Evolutionary conservation across 2,113 vertebrate genomes (phyloP), one percentile per base, ranked within the genome.

Genomic region (Neodon shergylaensis): DNA sequence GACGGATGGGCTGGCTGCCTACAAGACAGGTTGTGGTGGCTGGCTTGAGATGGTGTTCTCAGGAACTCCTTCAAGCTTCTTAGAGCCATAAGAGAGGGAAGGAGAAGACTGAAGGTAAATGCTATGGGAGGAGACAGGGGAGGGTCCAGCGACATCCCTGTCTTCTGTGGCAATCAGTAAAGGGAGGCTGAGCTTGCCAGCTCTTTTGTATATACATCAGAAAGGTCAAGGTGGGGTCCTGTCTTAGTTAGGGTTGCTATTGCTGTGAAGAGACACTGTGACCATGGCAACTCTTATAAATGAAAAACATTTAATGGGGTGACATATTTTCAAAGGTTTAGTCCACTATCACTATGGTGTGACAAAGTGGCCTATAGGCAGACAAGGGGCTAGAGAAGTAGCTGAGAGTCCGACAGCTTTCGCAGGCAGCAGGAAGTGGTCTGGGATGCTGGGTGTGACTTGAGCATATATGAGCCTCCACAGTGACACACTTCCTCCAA

Each of bases 111-210:
- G n/a, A 36, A 73, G 58, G 9, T 17, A 39, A 61, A 66, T 13
- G 10, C 31, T 7, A 28, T 16, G 2, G 1, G 24, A 54, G 42
- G 24, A 1, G 0, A 1, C 3, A 36, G 31, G 24, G 74, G 24
- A 39, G 72, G 54, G 83, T 19, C 66, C 77, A 26, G 39, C 3
- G 11, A 22, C 19, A 42, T 52, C 14, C 19, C 14, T 9, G 47
- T 36, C 22, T 68, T 52, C 44, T 7, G 3, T 31, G 42, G n/a
- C 22, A 21, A 39, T 47, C 52, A 66, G 24, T 11, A 39, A 42
- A 86, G 52, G 54, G 10, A 68, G 13, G 61, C 28, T 11, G 36
- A 24, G 16, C 21, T 63, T 85, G 44, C 6, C 36, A 21, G 61
- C 16, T 44, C 49, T 66, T 65, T 1, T 87, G 49, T 42, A 42